Evolutionary conservation across 2,797 vertebrate species (phyloP).

Genomic region (Anguilla pacifica): DNA sequence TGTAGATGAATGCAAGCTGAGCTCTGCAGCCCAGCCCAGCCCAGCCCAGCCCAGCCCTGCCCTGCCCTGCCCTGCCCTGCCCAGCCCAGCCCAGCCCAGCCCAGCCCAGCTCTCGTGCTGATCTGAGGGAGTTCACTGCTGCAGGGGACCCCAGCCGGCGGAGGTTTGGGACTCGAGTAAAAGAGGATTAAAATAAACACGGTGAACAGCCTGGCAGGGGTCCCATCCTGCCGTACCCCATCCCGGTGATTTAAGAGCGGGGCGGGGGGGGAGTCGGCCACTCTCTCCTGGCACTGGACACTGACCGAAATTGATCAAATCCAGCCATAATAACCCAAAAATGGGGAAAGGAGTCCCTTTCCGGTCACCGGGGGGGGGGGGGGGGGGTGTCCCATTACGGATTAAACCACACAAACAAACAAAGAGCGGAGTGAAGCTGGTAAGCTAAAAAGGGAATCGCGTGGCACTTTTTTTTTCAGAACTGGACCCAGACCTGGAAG

Average conservation of each 20-base stretch:
- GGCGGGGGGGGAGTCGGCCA: constrained; percentile 41
- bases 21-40: constrained; percentile 47
- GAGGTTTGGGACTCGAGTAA: constrained; percentile 46
- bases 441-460: background rate
- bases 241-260: constrained; percentile 54
- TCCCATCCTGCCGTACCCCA: constrained; percentile 58
- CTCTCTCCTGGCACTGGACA: constrained; percentile 50
- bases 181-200: constrained; percentile 60
- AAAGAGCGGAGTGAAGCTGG: background rate
- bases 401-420: background rate
- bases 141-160: constrained; percentile 53
- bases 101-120: constrained; percentile 61
- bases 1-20: constrained; percentile 70
- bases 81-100: background rate
- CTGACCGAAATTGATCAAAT: constrained; percentile 46
- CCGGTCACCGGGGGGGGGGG: background rate
- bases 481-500: constrained; percentile 49
- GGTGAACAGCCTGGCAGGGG: constrained; percentile 56
- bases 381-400: background rate
- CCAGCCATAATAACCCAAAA: constrained; percentile 27
- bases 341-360: background rate
- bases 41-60: too few relatives aligned
- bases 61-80: too few relatives aligned
- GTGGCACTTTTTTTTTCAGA: background rate
- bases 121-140: constrained; percentile 65